A percentile compares a stretch with the other conserved stretches of the same genome.
These are phyloP conservation scores for Coendou prehensilis DNA, from an alignment of 2,797 vertebrate species.

Conservation along the genomic window DNA sequence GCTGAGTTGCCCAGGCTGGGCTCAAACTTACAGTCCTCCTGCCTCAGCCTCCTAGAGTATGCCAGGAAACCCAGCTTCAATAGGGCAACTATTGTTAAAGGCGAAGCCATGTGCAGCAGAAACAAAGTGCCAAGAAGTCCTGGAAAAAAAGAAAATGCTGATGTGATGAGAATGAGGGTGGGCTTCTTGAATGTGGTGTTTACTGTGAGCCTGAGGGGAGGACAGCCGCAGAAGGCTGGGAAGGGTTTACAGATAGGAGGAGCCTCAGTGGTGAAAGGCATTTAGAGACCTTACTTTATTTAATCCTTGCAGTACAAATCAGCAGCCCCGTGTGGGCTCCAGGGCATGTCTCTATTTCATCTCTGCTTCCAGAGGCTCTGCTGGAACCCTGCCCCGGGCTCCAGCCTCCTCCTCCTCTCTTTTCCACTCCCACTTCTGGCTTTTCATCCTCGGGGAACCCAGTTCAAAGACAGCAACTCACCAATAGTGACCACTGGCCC, in stretches of 20 bases:
- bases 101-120: neutral
- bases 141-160: neutral
- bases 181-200: slow-evolving; percentile 53
- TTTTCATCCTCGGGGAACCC: neutral
- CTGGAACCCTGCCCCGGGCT: neutral
- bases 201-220: neutral
- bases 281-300: slow-evolving; percentile 34
- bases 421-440: neutral
- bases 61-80: neutral
- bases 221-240: neutral
- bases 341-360: neutral
- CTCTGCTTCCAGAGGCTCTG: slow-evolving; percentile 15
- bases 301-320: neutral
- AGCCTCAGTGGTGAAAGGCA: neutral
- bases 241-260: neutral
- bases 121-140: neutral
- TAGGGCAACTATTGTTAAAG: neutral
- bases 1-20: neutral
- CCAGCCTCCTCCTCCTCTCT: neutral
- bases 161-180: slow-evolving; percentile 11
- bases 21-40: neutral
- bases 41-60: neutral
- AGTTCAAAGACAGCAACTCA: neutral
- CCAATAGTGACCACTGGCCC: neutral
- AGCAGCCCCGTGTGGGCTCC: neutral